These are phyloP conservation scores for Tapirus terrestris DNA, from an alignment of 2,113 vertebrate species.

Conservation along the genomic window DNA sequence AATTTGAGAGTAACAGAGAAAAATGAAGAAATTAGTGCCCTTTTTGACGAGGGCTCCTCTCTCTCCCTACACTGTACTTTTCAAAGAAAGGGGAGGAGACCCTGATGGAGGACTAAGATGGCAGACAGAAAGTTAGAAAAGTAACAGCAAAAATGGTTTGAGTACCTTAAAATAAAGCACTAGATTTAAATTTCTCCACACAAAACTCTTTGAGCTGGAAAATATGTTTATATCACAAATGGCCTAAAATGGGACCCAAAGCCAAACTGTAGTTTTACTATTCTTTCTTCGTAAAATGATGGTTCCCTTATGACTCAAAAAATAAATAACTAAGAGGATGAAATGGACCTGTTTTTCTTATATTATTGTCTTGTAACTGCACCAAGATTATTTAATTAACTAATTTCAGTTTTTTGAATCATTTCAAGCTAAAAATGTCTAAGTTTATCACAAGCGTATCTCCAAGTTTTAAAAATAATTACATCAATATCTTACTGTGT, in stretches of 20 bases:
- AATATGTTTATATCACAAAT: conserved; percentile 24
- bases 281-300: conserved; percentile 46
- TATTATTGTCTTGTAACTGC: background rate
- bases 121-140: background rate
- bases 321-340: background rate
- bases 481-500: background rate
- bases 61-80: background rate
- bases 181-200: conserved; percentile 1
- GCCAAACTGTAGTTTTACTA: background rate
- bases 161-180: background rate
- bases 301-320: background rate
- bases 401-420: conserved; percentile 47
- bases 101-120: background rate
- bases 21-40: background rate
- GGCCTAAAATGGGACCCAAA: background rate
- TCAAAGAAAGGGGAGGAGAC: background rate
- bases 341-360: conserved; percentile 42
- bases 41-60: background rate
- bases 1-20: background rate
- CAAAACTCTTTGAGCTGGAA: conserved; percentile 11
- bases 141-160: background rate
- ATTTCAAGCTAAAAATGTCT: conserved; percentile 17
- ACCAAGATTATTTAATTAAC: conserved; percentile 32
- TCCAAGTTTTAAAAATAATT: background rate
- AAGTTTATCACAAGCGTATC: background rate